A percentile compares a stretch with the other conserved stretches of the same genome.
These are phyloP conservation scores for Lytechinus pictus DNA, from an alignment of 35 echinoderm and acorn worm genomes.

Conservation along the genomic window DNA sequence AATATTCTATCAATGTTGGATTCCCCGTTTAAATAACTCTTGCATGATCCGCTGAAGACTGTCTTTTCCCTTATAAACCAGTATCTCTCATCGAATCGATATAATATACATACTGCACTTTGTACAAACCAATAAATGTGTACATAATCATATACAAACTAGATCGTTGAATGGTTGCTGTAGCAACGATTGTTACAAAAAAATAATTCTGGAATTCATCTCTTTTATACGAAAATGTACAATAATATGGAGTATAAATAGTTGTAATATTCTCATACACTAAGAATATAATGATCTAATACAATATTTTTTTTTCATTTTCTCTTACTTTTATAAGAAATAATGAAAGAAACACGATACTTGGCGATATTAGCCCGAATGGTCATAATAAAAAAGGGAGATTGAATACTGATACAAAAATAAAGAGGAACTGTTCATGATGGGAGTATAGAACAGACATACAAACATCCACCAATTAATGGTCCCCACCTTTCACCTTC, in stretches of 20 bases:
- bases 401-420: not conserved
- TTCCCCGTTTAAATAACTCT: not conserved
- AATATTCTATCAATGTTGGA: too few relatives aligned
- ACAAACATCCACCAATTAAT: not conserved
- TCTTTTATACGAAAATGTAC: slow-evolving; percentile 36
- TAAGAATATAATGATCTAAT: slow-evolving; percentile 8
- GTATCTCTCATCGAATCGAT: not conserved
- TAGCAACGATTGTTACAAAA: slow-evolving; percentile 5
- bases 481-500: not conserved
- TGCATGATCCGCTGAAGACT: not conserved
- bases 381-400: not conserved
- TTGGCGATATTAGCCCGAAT: not conserved
- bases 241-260: slow-evolving; percentile 46
- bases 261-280: not conserved
- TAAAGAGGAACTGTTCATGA: not conserved
- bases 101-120: slow-evolving; percentile 44
- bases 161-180: not conserved
- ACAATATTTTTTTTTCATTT: not conserved
- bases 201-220: slow-evolving; percentile 43
- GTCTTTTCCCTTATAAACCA: not conserved
- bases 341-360: not conserved
- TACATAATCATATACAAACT: slow-evolving; percentile 39
- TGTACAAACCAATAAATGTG: slow-evolving; percentile 46
- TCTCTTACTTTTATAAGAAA: not conserved
- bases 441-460: not conserved